Conservation (phyloP, 2,888 invertebrate genomes). For the Sympetrum striolatum region DNA sequence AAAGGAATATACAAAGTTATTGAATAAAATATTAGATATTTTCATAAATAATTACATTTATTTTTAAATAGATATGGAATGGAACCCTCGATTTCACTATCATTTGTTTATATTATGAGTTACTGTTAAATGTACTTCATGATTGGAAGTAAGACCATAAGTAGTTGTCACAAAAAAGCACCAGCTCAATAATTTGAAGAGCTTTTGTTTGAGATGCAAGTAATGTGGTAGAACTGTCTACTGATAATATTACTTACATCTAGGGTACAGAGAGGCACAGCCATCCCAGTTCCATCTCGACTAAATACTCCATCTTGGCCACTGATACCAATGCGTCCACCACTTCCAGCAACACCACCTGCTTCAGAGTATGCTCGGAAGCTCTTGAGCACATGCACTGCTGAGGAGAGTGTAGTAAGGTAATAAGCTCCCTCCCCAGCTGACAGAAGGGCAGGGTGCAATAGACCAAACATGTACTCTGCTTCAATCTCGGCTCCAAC, state of each 20-base stretch:
- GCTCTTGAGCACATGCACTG: conserved; percentile 86
- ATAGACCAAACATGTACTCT: conserved; percentile 92
- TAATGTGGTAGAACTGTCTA: no score
- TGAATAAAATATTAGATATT: no score
- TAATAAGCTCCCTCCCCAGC: conserved; percentile 94
- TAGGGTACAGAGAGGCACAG: neutral
- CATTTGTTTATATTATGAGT: no score
- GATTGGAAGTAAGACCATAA: no score
- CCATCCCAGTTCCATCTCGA: neutral
- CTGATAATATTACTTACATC: neutral
- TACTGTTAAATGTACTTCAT: no score
- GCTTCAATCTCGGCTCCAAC: conserved; percentile 94
- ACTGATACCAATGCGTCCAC: neutral
- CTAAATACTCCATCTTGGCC: neutral
- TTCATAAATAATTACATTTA: no score
- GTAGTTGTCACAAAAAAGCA: no score
- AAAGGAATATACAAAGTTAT: no score
- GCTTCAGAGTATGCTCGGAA: conserved; percentile 57
- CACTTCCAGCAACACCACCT: conserved; percentile 24
- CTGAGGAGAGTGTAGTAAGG: conserved; percentile 90
- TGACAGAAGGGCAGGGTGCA: conserved; percentile 87
- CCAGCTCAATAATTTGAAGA: no score
- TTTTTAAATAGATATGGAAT: no score
- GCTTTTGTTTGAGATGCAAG: no score
- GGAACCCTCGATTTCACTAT: no score